Base-by-base conservation (phyloP, 1,140 invertebrate genomes). In the Brachionus rubens region DNA sequence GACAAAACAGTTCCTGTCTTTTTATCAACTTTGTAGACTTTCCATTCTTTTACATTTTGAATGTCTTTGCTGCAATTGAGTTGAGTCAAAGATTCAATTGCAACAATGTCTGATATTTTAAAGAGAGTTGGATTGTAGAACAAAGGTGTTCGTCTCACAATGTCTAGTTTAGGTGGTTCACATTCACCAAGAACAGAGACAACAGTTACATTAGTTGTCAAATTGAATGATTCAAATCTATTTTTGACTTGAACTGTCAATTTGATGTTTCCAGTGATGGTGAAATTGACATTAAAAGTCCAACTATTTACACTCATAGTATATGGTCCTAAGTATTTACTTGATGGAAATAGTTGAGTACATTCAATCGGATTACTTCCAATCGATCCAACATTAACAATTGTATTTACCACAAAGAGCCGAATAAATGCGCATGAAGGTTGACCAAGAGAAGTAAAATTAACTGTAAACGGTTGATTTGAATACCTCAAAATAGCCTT, bases 1-100 rank as follows among this genome's bases (percentile, higher is more conserved):
- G 26, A 14, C 5, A 21, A 21, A 48, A 48, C 41, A 12, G 7
- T 14, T 16, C 65, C 65, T 10, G 16, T 50, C 16, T 10, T 36
- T 14, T 47, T 47, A 24, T 50, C 47, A 28, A 70, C 47, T 70
- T 19, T 30, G 16, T 70, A 70, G 0, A 70, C 46, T 28, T 28
- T 12, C 65, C 65, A 70, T 30, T 47, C 47, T 70, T 70, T 70
- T 10, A 30, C 10, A 50, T 70, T 70, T 46, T 21, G 16, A 19
- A 21, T 28, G 46, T 33, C 16, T 6, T 12, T 16, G 19, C 41
- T 70, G 19, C 65, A 70, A 50, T 70, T 70, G 21, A 70, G 21
- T 48, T n/a, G 28, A n/a, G 65, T 50, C 28, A 26, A 24, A 9
- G 21, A n/a, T 21, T 16, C 1, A 7, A 70, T 16, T 19, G 24